A percentile compares a stretch with the other conserved stretches of the same genome.
Evolutionary conservation across 30 jellyfish, hydroid and myxozoan genomes (phyloP).

Genomic region (Mastigias papua): DNA sequence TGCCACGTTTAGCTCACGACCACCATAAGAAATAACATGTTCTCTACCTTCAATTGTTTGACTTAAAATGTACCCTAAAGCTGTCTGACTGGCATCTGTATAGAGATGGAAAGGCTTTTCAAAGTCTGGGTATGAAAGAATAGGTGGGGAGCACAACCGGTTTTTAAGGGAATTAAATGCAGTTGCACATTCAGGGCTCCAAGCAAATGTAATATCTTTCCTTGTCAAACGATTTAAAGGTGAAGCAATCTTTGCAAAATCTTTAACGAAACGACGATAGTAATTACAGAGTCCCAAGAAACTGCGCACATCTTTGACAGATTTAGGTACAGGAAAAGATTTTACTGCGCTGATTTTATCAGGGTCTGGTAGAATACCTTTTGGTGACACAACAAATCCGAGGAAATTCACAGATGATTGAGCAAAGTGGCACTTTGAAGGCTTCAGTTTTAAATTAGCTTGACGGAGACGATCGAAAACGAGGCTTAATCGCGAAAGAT

Average conservation of each 20-base stretch:
- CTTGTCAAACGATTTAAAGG: conserved; percentile 59
- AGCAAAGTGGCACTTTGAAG: conserved; percentile 50
- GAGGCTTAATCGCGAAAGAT: conserved; percentile 23
- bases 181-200: conserved; percentile 45
- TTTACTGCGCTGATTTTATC: conserved; percentile 19
- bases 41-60: conserved; percentile 40
- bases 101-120: conserved; percentile 45
- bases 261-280: conserved; percentile 51
- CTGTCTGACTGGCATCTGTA: conserved; percentile 58
- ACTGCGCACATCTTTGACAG: conserved; percentile 28
- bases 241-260: conserved; percentile 68
- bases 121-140: conserved; percentile 48
- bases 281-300: conserved; percentile 32
- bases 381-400: conserved; percentile 60
- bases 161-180: not conserved
- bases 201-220: conserved; percentile 19
- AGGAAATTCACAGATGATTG: conserved; percentile 32
- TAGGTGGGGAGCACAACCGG: conserved; percentile 47
- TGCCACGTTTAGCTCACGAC: conserved; percentile 28
- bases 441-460: conserved; percentile 53
- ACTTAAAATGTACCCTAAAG: conserved; percentile 43
- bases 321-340: conserved; percentile 40
- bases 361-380: conserved; percentile 69
- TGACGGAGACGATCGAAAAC: conserved; percentile 60
- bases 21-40: conserved; percentile 57